Percentiles rank a stretch among this genome's conserved stretches.
phyloP scores from a whole-genome alignment of 2,113 vertebrate species.

The Diadophis punctatus region DNA sequence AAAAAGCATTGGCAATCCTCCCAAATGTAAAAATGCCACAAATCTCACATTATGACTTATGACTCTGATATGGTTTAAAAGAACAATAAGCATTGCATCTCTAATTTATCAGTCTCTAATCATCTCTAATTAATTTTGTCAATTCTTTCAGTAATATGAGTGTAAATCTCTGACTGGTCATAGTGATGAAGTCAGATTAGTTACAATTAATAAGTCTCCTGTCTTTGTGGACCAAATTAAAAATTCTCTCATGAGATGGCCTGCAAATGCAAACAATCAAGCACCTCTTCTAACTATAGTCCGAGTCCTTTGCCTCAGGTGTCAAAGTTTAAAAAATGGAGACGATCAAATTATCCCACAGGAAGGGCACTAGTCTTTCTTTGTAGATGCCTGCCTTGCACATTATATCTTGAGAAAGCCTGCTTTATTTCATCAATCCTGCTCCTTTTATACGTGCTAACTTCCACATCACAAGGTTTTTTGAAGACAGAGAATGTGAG shows the following conservation, averaged over 20 bases:
- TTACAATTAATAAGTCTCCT: not conserved
- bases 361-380: constrained; percentile 71
- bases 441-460: constrained; percentile 73
- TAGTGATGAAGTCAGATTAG: not conserved
- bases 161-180: not conserved
- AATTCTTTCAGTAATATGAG: not conserved
- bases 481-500: not conserved
- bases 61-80: too few relatives aligned
- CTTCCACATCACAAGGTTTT: constrained; percentile 76
- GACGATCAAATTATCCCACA: constrained; percentile 75
- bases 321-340: constrained; percentile 63
- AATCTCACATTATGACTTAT: not conserved
- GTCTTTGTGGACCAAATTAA: constrained; percentile 8
- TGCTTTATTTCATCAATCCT: constrained; percentile 76
- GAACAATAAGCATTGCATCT: not conserved
- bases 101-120: not conserved
- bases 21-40: not conserved
- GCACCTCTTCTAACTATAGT: constrained; percentile 61
- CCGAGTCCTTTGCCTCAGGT: constrained; percentile 59
- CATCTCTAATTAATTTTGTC: not conserved
- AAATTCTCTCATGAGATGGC: constrained; percentile 56
- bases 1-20: not conserved
- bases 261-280: constrained; percentile 60
- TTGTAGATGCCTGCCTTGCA: constrained; percentile 69
- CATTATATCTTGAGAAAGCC: constrained; percentile 77